Percentiles rank a stretch among this genome's conserved stretches.
These are phyloP conservation scores for Dufourea novaeangliae DNA, from an alignment of 1,140 invertebrate genomes.

Conservation along the genomic window DNA sequence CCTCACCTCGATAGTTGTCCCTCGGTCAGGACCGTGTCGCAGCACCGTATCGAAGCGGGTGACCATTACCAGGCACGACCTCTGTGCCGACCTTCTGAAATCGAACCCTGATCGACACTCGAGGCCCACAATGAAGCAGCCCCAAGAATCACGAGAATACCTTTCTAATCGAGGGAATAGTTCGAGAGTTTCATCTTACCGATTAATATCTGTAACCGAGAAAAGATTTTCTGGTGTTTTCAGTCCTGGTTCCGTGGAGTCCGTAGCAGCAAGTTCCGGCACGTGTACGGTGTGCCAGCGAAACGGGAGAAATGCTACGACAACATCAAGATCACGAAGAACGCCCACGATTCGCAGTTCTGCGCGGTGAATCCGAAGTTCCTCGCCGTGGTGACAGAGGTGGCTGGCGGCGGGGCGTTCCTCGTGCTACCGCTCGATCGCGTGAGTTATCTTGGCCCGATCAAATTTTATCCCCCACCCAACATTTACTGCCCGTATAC, in stretches of 20 bases:
- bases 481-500: too few species aligned
- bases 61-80: too few species aligned
- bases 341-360: constrained; percentile 95
- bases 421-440: constrained; percentile 94
- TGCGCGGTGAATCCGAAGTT: constrained; percentile 97
- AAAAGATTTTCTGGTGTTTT: constrained; percentile 57
- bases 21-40: not conserved
- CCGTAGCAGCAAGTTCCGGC: constrained; percentile 94
- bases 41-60: not conserved
- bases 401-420: constrained; percentile 96
- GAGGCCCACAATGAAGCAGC: too few species aligned
- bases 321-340: constrained; percentile 95
- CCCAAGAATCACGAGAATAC: too few species aligned
- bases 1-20: not conserved
- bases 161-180: too few species aligned
- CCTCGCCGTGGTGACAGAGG: constrained; percentile 95
- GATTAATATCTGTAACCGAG: not conserved
- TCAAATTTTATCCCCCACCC: too few species aligned
- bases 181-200: too few species aligned
- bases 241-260: constrained; percentile 93
- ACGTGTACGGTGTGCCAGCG: constrained; percentile 94
- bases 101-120: too few species aligned
- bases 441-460: constrained; percentile 83
- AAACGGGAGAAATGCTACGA: constrained; percentile 95
- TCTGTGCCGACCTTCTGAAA: too few species aligned